A percentile compares a stretch with the other conserved stretches of the same genome.
Conservation (phyloP, 2,888 invertebrate species). For the Stenurella melanura region DNA sequence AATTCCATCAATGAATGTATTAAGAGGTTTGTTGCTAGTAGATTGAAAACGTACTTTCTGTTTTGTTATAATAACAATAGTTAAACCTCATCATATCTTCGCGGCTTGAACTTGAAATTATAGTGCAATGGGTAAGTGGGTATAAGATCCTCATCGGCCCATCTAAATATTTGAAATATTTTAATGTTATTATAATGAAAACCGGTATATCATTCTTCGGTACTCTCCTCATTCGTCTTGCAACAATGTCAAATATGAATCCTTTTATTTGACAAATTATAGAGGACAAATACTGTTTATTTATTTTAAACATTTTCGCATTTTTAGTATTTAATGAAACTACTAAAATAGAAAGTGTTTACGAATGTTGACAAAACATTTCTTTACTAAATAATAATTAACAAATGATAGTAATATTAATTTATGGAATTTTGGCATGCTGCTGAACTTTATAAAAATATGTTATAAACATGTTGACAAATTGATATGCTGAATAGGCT, state of each 20-base stretch:
- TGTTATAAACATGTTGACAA: too few species aligned
- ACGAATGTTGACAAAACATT: too few species aligned
- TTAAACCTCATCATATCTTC: background rate
- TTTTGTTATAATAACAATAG: conserved; percentile 13
- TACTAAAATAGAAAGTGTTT: too few species aligned
- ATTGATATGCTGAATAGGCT: too few species aligned
- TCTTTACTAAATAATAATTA: too few species aligned
- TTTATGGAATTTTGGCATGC: too few species aligned
- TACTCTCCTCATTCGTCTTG: conserved; percentile 10
- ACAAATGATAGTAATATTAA: too few species aligned
- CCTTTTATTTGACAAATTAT: background rate
- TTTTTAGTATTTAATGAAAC: too few species aligned
- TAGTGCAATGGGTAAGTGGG: conserved; percentile 42
- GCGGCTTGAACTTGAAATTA: conserved; percentile 30
- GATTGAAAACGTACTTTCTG: conserved; percentile 7
- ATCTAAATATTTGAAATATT: conserved; percentile 37
- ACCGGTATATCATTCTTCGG: conserved; percentile 35
- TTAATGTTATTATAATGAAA: conserved; percentile 35
- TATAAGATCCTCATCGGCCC: conserved; percentile 37
- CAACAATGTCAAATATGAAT: conserved; percentile 19
- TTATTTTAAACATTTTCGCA: background rate
- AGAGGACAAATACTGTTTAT: background rate
- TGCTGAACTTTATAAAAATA: too few species aligned
- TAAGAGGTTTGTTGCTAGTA: background rate
- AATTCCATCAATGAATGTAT: conserved; percentile 1